Conservation (phyloP, 2,113 vertebrate genomes). For the Python bivittatus region DNA sequence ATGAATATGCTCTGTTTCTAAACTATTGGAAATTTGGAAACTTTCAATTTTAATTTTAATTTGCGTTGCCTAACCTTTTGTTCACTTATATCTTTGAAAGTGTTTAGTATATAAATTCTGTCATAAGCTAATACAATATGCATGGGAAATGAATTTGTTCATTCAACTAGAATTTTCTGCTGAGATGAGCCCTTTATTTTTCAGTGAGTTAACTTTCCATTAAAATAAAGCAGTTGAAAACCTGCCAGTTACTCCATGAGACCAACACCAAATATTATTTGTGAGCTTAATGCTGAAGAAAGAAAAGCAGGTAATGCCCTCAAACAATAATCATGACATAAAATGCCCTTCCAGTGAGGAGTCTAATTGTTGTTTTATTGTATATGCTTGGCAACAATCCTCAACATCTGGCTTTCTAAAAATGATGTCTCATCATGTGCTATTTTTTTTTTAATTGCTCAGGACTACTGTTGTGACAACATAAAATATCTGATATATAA, state of each 20-base stretch:
- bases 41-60: constrained; percentile 48
- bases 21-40: constrained; percentile 41
- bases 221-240: constrained; percentile 61
- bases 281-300: constrained; percentile 20
- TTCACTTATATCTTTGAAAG: constrained; percentile 57
- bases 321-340: background rate
- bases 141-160: constrained; percentile 64
- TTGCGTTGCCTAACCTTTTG: constrained; percentile 48
- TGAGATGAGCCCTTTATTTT: constrained; percentile 61
- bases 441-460: background rate
- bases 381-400: background rate
- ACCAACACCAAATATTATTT: constrained; percentile 43
- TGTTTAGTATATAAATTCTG: constrained; percentile 49
- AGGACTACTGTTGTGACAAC: background rate
- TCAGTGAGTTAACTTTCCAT: constrained; percentile 51
- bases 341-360: background rate
- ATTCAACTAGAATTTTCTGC: constrained; percentile 66
- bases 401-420: background rate
- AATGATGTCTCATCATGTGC: background rate
- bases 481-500: background rate
- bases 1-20: constrained; percentile 51
- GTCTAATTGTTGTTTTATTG: constrained; percentile 13
- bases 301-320: background rate
- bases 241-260: constrained; percentile 41
- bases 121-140: constrained; percentile 51